A percentile compares a stretch with the other conserved stretches of the same genome.
Conservation (phyloP, 2,888 invertebrate species). For the Noctua pronuba region DNA sequence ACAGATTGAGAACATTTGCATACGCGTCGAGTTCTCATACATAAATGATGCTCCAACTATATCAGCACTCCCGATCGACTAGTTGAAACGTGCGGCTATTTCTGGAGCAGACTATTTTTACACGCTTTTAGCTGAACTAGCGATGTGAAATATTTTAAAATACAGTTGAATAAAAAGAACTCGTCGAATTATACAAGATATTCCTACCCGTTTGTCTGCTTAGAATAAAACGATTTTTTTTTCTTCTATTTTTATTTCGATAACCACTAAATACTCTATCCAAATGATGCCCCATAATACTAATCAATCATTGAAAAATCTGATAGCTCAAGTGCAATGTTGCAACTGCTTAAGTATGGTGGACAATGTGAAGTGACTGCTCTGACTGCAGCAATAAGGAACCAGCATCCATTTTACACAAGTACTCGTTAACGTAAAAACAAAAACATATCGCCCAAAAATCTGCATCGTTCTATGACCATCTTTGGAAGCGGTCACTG, state of each 20-base stretch:
- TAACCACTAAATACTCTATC: too few species aligned
- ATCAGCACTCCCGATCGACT: slow-evolving; percentile 11
- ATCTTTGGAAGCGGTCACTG: neutral
- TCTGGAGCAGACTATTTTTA: slow-evolving; percentile 23
- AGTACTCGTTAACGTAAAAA: neutral
- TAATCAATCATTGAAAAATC: neutral
- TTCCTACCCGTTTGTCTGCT: neutral
- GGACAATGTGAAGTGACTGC: neutral
- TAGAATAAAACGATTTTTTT: neutral
- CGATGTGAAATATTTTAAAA: slow-evolving; percentile 8
- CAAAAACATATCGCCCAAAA: neutral
- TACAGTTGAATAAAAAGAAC: neutral
- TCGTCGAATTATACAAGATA: neutral
- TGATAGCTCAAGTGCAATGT: neutral
- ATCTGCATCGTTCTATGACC: neutral
- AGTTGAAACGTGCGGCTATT: slow-evolving; percentile 14
- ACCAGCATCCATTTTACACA: neutral
- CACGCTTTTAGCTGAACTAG: neutral
- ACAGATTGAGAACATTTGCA: slow-evolving; percentile 25
- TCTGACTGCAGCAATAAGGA: neutral
- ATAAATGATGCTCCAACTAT: slow-evolving; percentile 25
- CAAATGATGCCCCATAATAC: neutral
- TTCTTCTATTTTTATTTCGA: neutral
- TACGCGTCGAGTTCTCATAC: slow-evolving; percentile 24
- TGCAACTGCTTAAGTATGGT: neutral